Evolutionary conservation across 1,140 invertebrate species (phyloP).

Genomic region (Ptiloglossa arizonensis): DNA sequence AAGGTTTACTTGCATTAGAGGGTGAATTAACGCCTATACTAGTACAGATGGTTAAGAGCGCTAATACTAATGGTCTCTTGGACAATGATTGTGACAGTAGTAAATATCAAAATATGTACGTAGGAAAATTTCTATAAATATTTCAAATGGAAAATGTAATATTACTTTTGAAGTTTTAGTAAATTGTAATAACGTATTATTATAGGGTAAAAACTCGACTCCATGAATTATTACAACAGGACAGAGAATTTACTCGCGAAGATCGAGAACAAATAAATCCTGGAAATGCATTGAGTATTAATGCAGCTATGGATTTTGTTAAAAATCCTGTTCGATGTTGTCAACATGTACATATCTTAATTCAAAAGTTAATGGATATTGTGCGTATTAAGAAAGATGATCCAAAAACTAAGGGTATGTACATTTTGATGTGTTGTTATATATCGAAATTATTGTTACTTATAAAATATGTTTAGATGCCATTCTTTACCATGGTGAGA

Average conservation of each 20-base stretch:
- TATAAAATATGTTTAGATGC: slow-evolving; percentile 84
- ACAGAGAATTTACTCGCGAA: slow-evolving; percentile 93
- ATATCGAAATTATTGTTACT: slow-evolving; percentile 13
- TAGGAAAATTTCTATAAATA: slow-evolving; percentile 43
- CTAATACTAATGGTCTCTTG: slow-evolving; percentile 98
- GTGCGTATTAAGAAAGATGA: slow-evolving; percentile 94
- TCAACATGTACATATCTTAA: slow-evolving; percentile 92
- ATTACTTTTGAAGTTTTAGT: neutral
- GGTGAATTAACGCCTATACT: slow-evolving; percentile 99
- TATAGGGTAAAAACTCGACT: slow-evolving; percentile 95
- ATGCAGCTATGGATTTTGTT: slow-evolving; percentile 95
- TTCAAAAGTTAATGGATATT: slow-evolving; percentile 92
- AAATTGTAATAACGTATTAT: slow-evolving; percentile 34
- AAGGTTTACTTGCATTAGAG: slow-evolving; percentile 97
- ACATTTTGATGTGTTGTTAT: neutral
- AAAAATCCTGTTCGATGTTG: slow-evolving; percentile 98
- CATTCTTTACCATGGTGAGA: slow-evolving; percentile 98
- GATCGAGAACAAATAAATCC: slow-evolving; percentile 95
- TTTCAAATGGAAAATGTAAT: too few relatives aligned
- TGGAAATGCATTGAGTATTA: slow-evolving; percentile 92
- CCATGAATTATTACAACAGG: slow-evolving; percentile 95
- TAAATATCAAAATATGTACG: slow-evolving; percentile 97
- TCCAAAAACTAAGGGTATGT: slow-evolving; percentile 90
- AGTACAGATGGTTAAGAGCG: slow-evolving; percentile 99
- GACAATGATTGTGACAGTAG: slow-evolving; percentile 99